Base-by-base conservation (phyloP, 2,797 vertebrate species). In the Characodon lateralis region DNA sequence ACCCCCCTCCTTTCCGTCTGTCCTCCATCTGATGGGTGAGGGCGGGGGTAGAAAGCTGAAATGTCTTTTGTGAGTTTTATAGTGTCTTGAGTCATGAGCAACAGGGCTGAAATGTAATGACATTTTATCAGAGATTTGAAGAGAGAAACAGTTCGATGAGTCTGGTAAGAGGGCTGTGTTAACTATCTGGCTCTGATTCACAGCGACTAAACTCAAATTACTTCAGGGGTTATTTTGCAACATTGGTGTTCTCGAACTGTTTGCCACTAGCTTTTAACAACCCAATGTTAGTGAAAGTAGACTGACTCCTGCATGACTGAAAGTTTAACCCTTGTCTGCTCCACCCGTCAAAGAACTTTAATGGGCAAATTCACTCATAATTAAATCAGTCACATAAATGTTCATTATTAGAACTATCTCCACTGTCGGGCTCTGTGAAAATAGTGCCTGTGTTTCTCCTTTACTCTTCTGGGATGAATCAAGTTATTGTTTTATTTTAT, bases 41-140 rank as follows among this genome's bases (percentile, higher is more conserved):
- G 73, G 79, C 61, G 63, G 73, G 26, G 76, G 84, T 53, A 70
- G 46, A 69, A 53, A 75, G 78, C 74, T 88, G 85, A 86, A 89
- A 75, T 84, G 73, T 83, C 81, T 82, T 91, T 91, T 91, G 85
- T 89, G 83, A 79, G 81, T 87, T 85, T 88, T 79, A 86, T 81
- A 78, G 84, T 78, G 82, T 90, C 85, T 90, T 88, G 26, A 78
- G 74, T 68, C 77, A 70, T 43, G 35, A 80, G 77, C 79, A 81
- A 66, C 76, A 80, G 79, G 71, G 77, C 71, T 77, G 78, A 78
- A 65, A 75, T 73, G 76, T 53, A 80, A 5, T 65, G 83, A 81
- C 61, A 26, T 79, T 80, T 74, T 24, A 73, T 79, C 73, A 70
- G 35, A 73, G 39, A 78, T 1, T 69, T 69, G 31, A 78, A 68